These are phyloP conservation scores for Gandaritis pyraliata DNA, from an alignment of 2,888 invertebrate genomes.

Conservation along the genomic window DNA sequence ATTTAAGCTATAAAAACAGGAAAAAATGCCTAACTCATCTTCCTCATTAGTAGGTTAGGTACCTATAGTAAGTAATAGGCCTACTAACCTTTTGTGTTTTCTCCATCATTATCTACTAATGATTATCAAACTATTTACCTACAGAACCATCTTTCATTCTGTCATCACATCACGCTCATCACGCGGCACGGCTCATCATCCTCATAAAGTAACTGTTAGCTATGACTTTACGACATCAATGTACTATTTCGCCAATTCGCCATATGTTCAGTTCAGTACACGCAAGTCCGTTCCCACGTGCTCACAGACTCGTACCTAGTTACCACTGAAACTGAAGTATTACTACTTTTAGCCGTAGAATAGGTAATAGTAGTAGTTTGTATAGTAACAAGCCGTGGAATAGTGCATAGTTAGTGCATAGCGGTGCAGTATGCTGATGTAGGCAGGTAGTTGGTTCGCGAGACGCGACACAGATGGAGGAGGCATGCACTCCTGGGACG, in stretches of 20 bases:
- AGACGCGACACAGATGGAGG: slow-evolving; percentile 19
- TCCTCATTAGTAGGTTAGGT: too few species aligned
- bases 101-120: too few species aligned
- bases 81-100: too few species aligned
- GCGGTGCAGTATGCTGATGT: not conserved
- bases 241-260: slow-evolving; percentile 27
- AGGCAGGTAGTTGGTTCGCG: slow-evolving; percentile 1
- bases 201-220: slow-evolving; percentile 2
- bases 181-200: not conserved
- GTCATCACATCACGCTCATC: not conserved
- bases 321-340: not conserved
- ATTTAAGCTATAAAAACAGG: too few species aligned
- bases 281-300: slow-evolving; percentile 30
- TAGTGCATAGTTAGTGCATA: slow-evolving; percentile 4
- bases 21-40: too few species aligned
- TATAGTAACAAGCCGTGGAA: not conserved
- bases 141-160: not conserved
- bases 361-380: slow-evolving; percentile 1
- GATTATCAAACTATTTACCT: not conserved
- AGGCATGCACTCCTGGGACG: slow-evolving; percentile 22
- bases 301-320: slow-evolving; percentile 4
- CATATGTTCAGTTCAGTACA: slow-evolving; percentile 16
- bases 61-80: too few species aligned
- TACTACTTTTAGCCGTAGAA: not conserved
- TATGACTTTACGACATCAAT: slow-evolving; percentile 23